phyloP scores from a whole-genome alignment of 2,797 vertebrate species.

The Botia almorhae region DNA sequence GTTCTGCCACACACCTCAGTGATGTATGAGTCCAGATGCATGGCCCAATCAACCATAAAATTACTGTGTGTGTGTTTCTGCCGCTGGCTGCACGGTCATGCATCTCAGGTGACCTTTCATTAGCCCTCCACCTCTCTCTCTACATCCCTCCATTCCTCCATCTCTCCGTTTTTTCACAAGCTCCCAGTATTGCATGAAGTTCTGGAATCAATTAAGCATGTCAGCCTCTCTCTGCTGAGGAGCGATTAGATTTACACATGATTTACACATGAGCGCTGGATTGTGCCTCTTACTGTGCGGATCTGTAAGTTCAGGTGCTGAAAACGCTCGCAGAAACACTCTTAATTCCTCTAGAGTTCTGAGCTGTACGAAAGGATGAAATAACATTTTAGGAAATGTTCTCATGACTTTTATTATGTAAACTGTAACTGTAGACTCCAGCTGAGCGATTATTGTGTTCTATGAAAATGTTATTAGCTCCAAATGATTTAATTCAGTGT shows the following conservation, averaged over 20 bases:
- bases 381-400: conserved; percentile 62
- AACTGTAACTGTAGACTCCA: not conserved
- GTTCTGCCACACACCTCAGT: conserved; percentile 77
- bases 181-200: conserved; percentile 82
- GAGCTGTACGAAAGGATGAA: conserved; percentile 51
- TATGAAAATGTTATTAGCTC: too few species aligned
- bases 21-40: conserved; percentile 95
- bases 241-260: conserved; percentile 95
- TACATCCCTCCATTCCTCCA: conserved; percentile 66
- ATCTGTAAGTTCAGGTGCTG: conserved; percentile 94
- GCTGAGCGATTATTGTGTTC: not conserved
- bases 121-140: conserved; percentile 84
- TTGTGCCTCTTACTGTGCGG: conserved; percentile 83
- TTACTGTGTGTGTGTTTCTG: conserved; percentile 86
- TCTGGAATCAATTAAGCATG: conserved; percentile 98
- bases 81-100: conserved; percentile 79
- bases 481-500: too few species aligned
- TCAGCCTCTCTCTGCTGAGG: conserved; percentile 82
- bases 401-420: conserved; percentile 2
- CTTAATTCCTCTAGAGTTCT: conserved; percentile 42
- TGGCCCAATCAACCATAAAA: conserved; percentile 98
- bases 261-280: conserved; percentile 90
- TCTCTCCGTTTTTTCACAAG: conserved; percentile 69
- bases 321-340: conserved; percentile 65
- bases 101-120: conserved; percentile 90